A percentile compares a stretch with the other conserved stretches of the same genome.
Evolutionary conservation across 2,113 vertebrate genomes (phyloP).

Genomic region (Meles meles): DNA sequence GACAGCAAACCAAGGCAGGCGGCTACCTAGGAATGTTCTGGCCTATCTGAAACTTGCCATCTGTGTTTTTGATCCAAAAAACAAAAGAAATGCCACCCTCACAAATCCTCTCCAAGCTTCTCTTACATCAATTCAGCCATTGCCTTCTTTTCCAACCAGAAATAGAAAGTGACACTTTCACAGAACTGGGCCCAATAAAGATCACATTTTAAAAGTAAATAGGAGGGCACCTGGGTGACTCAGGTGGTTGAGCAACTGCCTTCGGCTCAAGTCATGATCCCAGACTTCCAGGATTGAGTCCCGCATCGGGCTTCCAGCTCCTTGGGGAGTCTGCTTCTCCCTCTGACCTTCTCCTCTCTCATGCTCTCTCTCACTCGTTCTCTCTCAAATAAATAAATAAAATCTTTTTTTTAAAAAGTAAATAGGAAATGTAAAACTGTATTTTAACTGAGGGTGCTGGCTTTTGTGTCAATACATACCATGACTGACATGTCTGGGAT

Average conservation of each 20-base stretch:
- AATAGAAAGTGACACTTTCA: conserved; percentile 44
- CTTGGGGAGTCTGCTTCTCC: no score
- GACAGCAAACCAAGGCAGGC: background rate
- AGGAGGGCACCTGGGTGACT: background rate
- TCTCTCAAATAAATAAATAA: no score
- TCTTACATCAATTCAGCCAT: background rate
- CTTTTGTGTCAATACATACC: background rate
- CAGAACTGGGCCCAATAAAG: conserved; percentile 1
- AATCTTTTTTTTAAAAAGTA: background rate
- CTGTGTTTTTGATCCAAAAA: conserved; percentile 28
- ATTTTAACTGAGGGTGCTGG: background rate
- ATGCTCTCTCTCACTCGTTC: no score
- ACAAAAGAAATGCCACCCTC: conserved; percentile 36
- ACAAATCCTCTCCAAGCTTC: conserved; percentile 18
- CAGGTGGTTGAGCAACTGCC: no score
- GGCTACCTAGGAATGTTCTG: background rate
- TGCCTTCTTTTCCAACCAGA: conserved; percentile 25
- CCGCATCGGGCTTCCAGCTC: no score
- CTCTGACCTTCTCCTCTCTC: no score
- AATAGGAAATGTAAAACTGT: conserved; percentile 15
- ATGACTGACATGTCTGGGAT: background rate
- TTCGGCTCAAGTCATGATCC: no score
- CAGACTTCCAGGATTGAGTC: no score
- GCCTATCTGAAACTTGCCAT: conserved; percentile 20
- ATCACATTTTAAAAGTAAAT: background rate